Conservation (phyloP, 2,797 vertebrate species). For the Melanotaenia pygmaea region DNA sequence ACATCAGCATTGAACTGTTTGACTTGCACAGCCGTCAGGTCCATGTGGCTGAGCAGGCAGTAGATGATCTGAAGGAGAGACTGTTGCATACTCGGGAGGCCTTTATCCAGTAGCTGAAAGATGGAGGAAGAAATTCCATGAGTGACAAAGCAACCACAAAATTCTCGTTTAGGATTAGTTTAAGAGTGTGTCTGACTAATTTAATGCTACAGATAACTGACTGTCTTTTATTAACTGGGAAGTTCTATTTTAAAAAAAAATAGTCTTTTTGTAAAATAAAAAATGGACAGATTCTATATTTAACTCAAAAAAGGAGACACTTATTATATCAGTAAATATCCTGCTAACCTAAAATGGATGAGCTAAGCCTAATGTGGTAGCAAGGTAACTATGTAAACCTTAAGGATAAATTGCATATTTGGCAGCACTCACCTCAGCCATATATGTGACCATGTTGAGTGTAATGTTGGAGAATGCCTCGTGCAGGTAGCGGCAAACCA, state of each 20-base stretch:
- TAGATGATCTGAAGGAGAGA: slow-evolving; percentile 97
- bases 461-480: slow-evolving; percentile 95
- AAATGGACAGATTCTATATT: not conserved
- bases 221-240: not conserved
- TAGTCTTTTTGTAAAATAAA: slow-evolving; percentile 6
- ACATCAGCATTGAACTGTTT: slow-evolving; percentile 97
- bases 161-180: not conserved
- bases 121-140: slow-evolving; percentile 15
- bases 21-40: slow-evolving; percentile 91
- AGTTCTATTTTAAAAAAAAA: not conserved
- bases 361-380: not conserved
- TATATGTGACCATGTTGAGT: slow-evolving; percentile 96
- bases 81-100: slow-evolving; percentile 96
- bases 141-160: slow-evolving; percentile 1
- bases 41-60: slow-evolving; percentile 97
- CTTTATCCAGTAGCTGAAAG: slow-evolving; percentile 93
- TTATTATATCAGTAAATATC: not conserved
- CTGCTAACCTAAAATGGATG: not conserved
- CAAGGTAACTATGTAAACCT: not conserved
- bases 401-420: not conserved
- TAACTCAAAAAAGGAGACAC: not conserved
- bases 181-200: not conserved
- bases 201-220: not conserved
- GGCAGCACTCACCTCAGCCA: slow-evolving; percentile 88
- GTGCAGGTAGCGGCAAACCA: slow-evolving; percentile 97